A percentile compares a stretch with the other conserved stretches of the same genome.
These are phyloP conservation scores for Proales similis DNA, from an alignment of 1,140 invertebrate species.

Conservation along the genomic window DNA sequence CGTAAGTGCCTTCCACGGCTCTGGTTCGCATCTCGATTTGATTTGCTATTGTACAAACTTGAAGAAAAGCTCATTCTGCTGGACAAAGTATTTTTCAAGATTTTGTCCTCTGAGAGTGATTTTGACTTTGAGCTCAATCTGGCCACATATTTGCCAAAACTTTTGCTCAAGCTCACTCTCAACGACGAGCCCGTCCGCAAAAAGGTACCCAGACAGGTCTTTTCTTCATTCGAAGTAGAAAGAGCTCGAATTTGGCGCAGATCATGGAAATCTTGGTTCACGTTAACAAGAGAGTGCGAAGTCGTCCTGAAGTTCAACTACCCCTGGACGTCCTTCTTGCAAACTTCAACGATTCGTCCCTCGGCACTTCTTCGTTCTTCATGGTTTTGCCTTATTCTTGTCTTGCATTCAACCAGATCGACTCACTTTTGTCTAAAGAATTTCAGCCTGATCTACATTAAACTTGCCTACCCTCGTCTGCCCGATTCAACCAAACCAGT, in stretches of 20 bases:
- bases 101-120: slow-evolving; percentile 78
- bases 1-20: no score
- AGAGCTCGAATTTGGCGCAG: slow-evolving; percentile 50
- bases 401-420: slow-evolving; percentile 31
- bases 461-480: slow-evolving; percentile 76
- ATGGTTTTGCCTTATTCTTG: slow-evolving; percentile 42
- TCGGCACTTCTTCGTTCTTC: slow-evolving; percentile 61
- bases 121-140: slow-evolving; percentile 74
- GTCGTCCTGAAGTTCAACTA: slow-evolving; percentile 70
- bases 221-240: neutral
- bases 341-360: slow-evolving; percentile 69
- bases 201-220: slow-evolving; percentile 58
- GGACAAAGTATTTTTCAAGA: slow-evolving; percentile 75
- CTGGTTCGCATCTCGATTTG: neutral
- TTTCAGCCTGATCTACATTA: slow-evolving; percentile 86
- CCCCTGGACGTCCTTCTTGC: slow-evolving; percentile 74
- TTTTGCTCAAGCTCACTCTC: slow-evolving; percentile 76
- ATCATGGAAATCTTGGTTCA: slow-evolving; percentile 87
- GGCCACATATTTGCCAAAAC: slow-evolving; percentile 76
- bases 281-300: slow-evolving; percentile 79
- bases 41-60: neutral
- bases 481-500: slow-evolving; percentile 66
- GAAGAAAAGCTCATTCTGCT: slow-evolving; percentile 57
- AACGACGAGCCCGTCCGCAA: slow-evolving; percentile 72
- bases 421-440: slow-evolving; percentile 62